These are phyloP conservation scores for Hyposmocoma kahamanoa DNA, from an alignment of 1,140 invertebrate genomes.

Conservation along the genomic window DNA sequence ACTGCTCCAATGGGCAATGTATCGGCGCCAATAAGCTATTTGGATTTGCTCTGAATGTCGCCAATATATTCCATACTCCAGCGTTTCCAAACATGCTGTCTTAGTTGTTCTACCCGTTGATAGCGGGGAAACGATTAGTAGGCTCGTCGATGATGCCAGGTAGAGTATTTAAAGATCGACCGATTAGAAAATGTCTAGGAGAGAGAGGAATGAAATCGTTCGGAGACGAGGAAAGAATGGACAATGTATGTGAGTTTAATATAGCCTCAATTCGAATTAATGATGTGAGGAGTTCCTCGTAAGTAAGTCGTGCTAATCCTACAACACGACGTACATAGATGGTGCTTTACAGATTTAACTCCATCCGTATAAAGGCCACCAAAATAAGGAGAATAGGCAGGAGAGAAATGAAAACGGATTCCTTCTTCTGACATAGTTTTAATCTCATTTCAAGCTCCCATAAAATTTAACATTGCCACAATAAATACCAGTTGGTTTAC, in stretches of 20 bases:
- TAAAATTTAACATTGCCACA: constrained; percentile 4
- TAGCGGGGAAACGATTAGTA: too few species aligned
- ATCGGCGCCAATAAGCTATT: too few species aligned
- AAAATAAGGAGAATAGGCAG: constrained; percentile 5
- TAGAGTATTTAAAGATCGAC: not conserved
- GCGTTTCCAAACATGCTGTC: too few species aligned
- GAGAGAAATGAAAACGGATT: constrained; percentile 8
- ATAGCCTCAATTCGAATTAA: constrained; percentile 2
- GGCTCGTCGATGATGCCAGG: too few species aligned
- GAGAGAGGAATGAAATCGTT: not conserved
- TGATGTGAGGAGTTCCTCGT: constrained; percentile 6
- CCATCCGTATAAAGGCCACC: not conserved
- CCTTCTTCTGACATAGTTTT: not conserved
- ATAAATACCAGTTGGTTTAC: constrained; percentile 3
- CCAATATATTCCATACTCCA: too few species aligned
- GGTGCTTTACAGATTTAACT: constrained; percentile 8
- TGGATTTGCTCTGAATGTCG: too few species aligned
- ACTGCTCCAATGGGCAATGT: too few species aligned
- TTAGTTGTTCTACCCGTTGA: too few species aligned
- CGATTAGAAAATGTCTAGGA: not conserved
- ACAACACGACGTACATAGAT: constrained; percentile 3
- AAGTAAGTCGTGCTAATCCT: not conserved
- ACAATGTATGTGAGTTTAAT: not conserved
- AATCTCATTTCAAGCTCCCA: constrained; percentile 3
- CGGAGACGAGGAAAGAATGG: constrained; percentile 1